phyloP scores from a whole-genome alignment of 2,888 invertebrate genomes.

The Campoletis raptor region DNA sequence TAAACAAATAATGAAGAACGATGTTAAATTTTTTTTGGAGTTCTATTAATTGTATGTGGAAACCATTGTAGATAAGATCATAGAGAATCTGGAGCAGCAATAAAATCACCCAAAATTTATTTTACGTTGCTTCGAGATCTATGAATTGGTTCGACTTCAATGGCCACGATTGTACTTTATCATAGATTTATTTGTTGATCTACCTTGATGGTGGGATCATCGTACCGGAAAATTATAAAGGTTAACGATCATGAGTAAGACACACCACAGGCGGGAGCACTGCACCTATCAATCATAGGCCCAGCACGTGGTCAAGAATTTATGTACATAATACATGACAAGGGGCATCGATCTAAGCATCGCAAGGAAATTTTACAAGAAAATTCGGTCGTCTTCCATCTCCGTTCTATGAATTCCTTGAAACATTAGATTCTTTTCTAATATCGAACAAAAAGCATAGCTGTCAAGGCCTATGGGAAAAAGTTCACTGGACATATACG shows the following conservation, averaged over 20 bases:
- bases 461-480: no score
- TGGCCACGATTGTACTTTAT: conserved; percentile 31
- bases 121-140: neutral
- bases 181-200: conserved; percentile 44
- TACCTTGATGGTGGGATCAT: conserved; percentile 20
- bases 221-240: conserved; percentile 48
- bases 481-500: no score
- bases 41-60: neutral
- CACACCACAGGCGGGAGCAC: conserved; percentile 52
- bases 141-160: conserved; percentile 1
- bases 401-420: neutral
- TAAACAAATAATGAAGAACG: neutral
- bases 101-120: neutral
- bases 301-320: conserved; percentile 52
- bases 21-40: neutral
- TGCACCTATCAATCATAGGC: conserved; percentile 55
- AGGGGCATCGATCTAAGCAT: conserved; percentile 41
- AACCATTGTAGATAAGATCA: neutral
- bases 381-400: conserved; percentile 28
- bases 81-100: neutral
- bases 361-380: conserved; percentile 22
- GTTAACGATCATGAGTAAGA: conserved; percentile 55
- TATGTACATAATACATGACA: conserved; percentile 34
- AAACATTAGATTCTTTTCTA: neutral
- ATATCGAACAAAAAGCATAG: neutral